A percentile compares a stretch with the other conserved stretches of the same genome.
Conservation (phyloP, 2,888 invertebrate species). For the Dryococelus australis region DNA sequence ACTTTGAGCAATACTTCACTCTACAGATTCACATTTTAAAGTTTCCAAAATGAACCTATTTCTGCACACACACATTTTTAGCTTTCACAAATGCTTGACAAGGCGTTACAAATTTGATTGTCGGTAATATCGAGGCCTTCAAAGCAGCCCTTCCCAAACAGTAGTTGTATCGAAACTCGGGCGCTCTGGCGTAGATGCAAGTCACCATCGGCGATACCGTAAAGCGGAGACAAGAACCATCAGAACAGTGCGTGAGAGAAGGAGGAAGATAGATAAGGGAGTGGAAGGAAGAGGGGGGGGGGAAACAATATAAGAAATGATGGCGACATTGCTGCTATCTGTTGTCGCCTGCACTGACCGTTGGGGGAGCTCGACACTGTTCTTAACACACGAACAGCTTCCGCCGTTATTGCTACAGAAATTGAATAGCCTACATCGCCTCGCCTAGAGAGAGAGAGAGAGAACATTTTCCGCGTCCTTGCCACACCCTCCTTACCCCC, state of each 20-base stretch:
- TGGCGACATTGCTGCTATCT: slow-evolving; percentile 16
- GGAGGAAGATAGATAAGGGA: neutral
- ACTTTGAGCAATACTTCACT: too few relatives aligned
- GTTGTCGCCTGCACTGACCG: neutral
- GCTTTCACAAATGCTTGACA: too few relatives aligned
- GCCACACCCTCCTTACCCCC: neutral
- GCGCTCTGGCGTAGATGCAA: too few relatives aligned
- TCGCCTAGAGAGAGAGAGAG: neutral
- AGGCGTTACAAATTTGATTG: too few relatives aligned
- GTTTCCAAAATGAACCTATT: too few relatives aligned
- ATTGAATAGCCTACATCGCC: slow-evolving; percentile 16
- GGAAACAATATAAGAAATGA: slow-evolving; percentile 9
- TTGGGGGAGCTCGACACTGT: neutral
- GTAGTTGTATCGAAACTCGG: too few relatives aligned
- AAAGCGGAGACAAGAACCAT: neutral
- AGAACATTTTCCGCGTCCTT: neutral
- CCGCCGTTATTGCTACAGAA: slow-evolving; percentile 9
- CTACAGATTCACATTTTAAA: too few relatives aligned
- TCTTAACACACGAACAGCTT: neutral
- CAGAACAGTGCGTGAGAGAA: neutral
- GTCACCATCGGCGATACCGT: neutral
- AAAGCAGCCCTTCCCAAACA: too few relatives aligned
- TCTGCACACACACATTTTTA: too few relatives aligned
- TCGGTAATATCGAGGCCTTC: too few relatives aligned
- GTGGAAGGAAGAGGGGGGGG: neutral